A percentile compares a stretch with the other conserved stretches of the same genome.
These are phyloP conservation scores for Drosophila kohkoa DNA, from an alignment of 1,140 invertebrate species.

Conservation along the genomic window DNA sequence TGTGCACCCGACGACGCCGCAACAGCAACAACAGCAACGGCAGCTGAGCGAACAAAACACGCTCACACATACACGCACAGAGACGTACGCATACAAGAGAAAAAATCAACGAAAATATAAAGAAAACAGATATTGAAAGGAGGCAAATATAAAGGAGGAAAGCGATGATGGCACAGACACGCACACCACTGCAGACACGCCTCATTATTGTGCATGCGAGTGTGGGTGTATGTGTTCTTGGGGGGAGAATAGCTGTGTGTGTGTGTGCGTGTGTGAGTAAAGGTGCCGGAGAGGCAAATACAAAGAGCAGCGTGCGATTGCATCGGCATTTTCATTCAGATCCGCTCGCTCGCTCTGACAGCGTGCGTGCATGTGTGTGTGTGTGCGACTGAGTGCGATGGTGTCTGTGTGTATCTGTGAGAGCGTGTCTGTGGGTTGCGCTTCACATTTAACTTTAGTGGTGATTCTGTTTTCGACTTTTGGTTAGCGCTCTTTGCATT, in stretches of 20 bases:
- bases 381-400: not conserved
- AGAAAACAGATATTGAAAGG: constrained; percentile 68
- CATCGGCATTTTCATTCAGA: constrained; percentile 83
- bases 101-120: constrained; percentile 59
- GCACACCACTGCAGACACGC: constrained; percentile 49
- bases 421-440: constrained; percentile 29
- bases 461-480: constrained; percentile 67
- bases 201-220: constrained; percentile 27
- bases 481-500: constrained; percentile 26
- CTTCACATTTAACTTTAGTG: constrained; percentile 73
- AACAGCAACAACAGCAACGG: constrained; percentile 30
- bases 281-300: constrained; percentile 42
- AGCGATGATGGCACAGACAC: constrained; percentile 68
- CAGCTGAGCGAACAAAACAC: constrained; percentile 47
- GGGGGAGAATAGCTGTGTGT: constrained; percentile 4
- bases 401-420: constrained; percentile 13
- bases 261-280: constrained; percentile 15
- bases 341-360: constrained; percentile 25
- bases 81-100: constrained; percentile 20
- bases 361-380: constrained; percentile 6
- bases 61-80: constrained; percentile 19
- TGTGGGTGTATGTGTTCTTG: constrained; percentile 25
- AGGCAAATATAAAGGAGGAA: constrained; percentile 66
- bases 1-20: constrained; percentile 69
- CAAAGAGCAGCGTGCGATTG: constrained; percentile 66